phyloP scores from a whole-genome alignment of 2,797 vertebrate genomes.

The Miichthys miiuy region DNA sequence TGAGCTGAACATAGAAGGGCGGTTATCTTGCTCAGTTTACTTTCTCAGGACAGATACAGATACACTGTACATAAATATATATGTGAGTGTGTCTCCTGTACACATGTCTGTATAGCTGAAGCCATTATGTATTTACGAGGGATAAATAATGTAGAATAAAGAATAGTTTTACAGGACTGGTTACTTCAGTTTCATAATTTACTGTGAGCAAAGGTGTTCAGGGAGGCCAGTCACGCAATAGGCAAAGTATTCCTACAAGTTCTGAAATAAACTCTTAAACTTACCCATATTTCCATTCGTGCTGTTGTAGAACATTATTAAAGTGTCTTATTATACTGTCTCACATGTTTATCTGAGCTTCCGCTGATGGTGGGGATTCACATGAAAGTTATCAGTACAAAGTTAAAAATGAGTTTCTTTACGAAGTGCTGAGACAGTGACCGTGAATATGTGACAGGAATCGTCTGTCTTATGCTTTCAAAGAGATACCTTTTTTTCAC shows the following conservation, averaged over 20 bases:
- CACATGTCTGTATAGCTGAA: slow-evolving; percentile 35
- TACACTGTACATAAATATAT: slow-evolving; percentile 16
- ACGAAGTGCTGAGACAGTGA: background rate
- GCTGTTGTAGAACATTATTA: background rate
- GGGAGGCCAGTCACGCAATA: slow-evolving; percentile 74
- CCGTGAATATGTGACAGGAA: background rate
- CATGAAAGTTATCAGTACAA: background rate
- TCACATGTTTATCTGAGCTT: background rate
- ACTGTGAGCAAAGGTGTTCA: slow-evolving; percentile 60
- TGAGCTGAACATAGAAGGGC: background rate
- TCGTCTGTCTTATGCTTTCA: background rate
- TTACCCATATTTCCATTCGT: background rate
- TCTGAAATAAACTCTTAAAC: slow-evolving; percentile 28
- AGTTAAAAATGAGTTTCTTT: slow-evolving; percentile 2
- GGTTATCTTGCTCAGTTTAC: slow-evolving; percentile 4
- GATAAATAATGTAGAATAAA: slow-evolving; percentile 77
- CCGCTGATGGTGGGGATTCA: background rate
- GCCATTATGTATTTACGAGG: slow-evolving; percentile 69
- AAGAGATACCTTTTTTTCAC: background rate
- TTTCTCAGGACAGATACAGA: slow-evolving; percentile 16
- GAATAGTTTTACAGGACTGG: slow-evolving; percentile 76
- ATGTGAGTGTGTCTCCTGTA: slow-evolving; percentile 23
- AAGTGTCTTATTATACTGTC: background rate
- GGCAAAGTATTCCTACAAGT: slow-evolving; percentile 24
- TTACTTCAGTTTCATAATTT: slow-evolving; percentile 77